These are phyloP conservation scores for Malacoraja senta DNA, from an alignment of 2,797 vertebrate genomes.

Conservation along the genomic window DNA sequence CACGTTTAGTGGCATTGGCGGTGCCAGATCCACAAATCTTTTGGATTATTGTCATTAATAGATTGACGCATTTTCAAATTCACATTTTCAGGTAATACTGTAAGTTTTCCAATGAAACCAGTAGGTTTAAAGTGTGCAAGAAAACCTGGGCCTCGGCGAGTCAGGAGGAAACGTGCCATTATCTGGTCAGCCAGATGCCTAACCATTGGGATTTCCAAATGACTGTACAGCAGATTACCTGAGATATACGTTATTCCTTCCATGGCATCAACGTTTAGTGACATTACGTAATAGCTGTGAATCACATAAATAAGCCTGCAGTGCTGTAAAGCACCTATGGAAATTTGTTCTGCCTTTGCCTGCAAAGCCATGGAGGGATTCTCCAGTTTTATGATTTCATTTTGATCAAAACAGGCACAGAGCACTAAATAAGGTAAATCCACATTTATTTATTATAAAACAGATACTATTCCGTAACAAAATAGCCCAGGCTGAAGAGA, in stretches of 20 bases:
- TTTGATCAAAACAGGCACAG: not conserved
- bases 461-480: not conserved
- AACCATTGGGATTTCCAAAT: too few relatives aligned
- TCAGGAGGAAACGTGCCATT: too few relatives aligned
- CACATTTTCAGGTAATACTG: too few relatives aligned
- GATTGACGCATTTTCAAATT: too few relatives aligned
- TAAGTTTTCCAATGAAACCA: too few relatives aligned
- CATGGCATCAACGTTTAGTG: not conserved
- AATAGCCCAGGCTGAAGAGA: not conserved
- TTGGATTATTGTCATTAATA: too few relatives aligned
- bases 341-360: not conserved
- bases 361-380: not conserved
- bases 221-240: too few relatives aligned
- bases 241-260: not conserved
- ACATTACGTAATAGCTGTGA: not conserved
- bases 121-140: too few relatives aligned
- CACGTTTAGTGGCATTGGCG: too few relatives aligned
- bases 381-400: not conserved
- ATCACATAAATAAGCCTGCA: not conserved
- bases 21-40: too few relatives aligned
- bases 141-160: too few relatives aligned
- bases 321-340: not conserved
- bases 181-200: too few relatives aligned
- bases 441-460: constrained; percentile 22
- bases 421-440: not conserved